Evolutionary conservation across 2,888 invertebrate species (phyloP).

Genomic region (Drosophila seclusa): DNA sequence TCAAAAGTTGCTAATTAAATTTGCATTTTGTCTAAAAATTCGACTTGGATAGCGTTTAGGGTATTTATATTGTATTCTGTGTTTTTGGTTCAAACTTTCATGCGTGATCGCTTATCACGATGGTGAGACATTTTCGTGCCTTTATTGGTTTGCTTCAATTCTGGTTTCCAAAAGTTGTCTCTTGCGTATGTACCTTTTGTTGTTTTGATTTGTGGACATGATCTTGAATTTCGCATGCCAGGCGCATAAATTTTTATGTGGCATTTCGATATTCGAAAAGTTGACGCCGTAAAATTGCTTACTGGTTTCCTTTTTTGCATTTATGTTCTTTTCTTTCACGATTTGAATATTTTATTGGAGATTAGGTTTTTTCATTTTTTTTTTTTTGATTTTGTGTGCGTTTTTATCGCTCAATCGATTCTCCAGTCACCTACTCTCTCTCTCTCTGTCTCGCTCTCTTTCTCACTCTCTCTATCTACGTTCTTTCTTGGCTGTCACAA

Average conservation of each 20-base stretch:
- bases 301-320: constrained; percentile 29
- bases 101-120: constrained; percentile 58
- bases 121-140: constrained; percentile 15
- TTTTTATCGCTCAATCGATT: constrained; percentile 18
- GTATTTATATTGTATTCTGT: constrained; percentile 16
- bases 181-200: constrained; percentile 12
- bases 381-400: constrained; percentile 25
- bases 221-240: constrained; percentile 76
- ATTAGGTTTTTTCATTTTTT: constrained; percentile 16
- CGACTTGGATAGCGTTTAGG: not conserved
- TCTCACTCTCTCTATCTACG: no score
- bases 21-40: constrained; percentile 6
- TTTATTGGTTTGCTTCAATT: constrained; percentile 20
- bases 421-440: not conserved
- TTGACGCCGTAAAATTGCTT: constrained; percentile 36
- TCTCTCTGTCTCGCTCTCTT: no score
- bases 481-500: constrained; percentile 9
- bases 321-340: constrained; percentile 34
- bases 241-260: constrained; percentile 52
- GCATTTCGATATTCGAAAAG: constrained; percentile 39
- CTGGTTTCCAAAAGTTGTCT: constrained; percentile 35
- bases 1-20: not conserved
- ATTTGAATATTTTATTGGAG: constrained; percentile 45
- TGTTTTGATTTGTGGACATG: constrained; percentile 42
- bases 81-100: constrained; percentile 27